Evolutionary conservation across 2,888 invertebrate species (phyloP).

Genomic region (Furcula furcula): DNA sequence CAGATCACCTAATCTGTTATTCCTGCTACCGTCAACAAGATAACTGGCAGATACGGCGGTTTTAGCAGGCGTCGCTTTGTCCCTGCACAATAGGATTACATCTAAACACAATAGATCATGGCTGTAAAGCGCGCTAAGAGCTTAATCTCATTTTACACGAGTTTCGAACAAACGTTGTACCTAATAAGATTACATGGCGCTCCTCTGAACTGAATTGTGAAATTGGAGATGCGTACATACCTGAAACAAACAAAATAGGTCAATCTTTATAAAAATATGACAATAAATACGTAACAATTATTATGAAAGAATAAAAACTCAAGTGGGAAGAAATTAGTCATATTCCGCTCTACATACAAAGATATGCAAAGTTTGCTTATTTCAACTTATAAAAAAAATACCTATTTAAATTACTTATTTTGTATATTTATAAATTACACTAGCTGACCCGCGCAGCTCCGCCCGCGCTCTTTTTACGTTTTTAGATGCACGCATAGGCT

Average conservation of each 20-base stretch:
- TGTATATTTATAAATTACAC: no score
- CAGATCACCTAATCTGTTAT: constrained; percentile 32
- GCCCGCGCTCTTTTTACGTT: no score
- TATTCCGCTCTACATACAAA: no score
- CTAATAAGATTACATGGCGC: constrained; percentile 67
- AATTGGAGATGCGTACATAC: constrained; percentile 49
- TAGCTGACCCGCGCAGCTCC: no score
- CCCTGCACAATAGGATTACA: constrained; percentile 65
- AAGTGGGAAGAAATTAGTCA: no score
- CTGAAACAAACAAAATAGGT: constrained; percentile 38
- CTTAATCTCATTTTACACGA: constrained; percentile 64
- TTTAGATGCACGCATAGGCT: no score
- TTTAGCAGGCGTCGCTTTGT: constrained; percentile 45
- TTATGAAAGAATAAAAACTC: no score
- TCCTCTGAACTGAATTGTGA: constrained; percentile 35
- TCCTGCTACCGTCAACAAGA: constrained; percentile 31
- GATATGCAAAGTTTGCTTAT: no score
- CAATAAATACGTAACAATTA: no score
- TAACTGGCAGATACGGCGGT: constrained; percentile 47
- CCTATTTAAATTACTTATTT: no score
- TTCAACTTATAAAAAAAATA: no score
- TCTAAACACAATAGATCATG: constrained; percentile 55
- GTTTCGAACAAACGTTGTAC: constrained; percentile 43
- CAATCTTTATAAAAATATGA: constrained; percentile 5
- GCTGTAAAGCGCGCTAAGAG: constrained; percentile 41